Evolutionary conservation across 2,113 vertebrate species (phyloP).

Genomic region (Tragelaphus buxtoni): DNA sequence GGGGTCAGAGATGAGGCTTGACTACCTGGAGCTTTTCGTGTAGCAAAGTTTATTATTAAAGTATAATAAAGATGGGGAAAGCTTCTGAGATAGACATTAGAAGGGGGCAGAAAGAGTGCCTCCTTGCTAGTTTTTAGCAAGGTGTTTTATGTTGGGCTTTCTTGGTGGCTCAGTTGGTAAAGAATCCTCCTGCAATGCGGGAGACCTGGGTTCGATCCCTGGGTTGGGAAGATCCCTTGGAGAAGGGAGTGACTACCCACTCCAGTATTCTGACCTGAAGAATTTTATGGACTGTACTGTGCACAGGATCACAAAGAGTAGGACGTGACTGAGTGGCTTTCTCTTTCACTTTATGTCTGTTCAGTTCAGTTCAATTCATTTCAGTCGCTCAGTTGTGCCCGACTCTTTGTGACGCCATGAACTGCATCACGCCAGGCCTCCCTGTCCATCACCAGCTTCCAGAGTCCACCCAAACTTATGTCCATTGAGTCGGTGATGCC

Average conservation of each 20-base stretch:
- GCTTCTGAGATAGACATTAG: background rate
- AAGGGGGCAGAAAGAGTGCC: background rate
- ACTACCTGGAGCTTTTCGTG: background rate
- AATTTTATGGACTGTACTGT: background rate
- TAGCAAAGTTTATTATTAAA: background rate
- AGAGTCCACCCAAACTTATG: background rate
- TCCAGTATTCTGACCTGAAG: background rate
- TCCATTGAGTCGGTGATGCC: background rate
- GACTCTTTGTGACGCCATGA: background rate
- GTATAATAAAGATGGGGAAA: background rate
- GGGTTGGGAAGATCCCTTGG: background rate
- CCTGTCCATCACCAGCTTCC: background rate
- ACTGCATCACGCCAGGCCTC: background rate
- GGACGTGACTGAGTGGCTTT: background rate
- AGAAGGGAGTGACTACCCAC: background rate
- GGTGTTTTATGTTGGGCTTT: background rate
- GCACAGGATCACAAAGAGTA: background rate
- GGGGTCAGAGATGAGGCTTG: background rate
- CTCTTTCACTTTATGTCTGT: background rate
- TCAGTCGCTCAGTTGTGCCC: accelerated
- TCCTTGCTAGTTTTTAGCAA: background rate
- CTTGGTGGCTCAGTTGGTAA: background rate
- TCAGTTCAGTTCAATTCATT: background rate
- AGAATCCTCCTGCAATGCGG: accelerated
- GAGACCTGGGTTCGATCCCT: background rate